Evolutionary conservation across 2,888 invertebrate genomes (phyloP).

Genomic region (Tortrix viridana): DNA sequence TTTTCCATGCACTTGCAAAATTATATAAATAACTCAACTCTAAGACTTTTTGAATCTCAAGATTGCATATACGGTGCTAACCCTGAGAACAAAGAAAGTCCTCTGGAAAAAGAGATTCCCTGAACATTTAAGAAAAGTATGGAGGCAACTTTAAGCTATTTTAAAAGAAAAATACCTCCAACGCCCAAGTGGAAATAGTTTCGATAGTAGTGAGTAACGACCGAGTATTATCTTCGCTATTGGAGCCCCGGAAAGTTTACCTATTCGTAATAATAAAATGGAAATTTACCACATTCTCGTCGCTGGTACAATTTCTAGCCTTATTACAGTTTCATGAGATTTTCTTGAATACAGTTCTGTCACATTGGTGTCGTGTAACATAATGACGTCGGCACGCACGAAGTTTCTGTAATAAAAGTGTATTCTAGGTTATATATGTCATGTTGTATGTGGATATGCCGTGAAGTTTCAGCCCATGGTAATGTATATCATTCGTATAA

Average conservation of each 20-base stretch:
- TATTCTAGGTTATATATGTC: too few relatives aligned
- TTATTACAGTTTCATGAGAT: conserved; percentile 23
- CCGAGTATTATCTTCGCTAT: conserved; percentile 14
- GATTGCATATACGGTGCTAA: too few relatives aligned
- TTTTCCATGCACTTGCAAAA: too few relatives aligned
- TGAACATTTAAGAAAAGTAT: not conserved
- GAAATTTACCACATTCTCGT: conserved; percentile 20
- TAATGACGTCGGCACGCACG: not conserved
- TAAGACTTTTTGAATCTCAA: too few relatives aligned
- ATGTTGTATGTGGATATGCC: too few relatives aligned
- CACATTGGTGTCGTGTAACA: not conserved
- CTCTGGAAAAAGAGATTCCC: too few relatives aligned
- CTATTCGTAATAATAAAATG: conserved; percentile 33
- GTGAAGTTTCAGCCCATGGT: too few relatives aligned
- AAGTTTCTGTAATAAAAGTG: too few relatives aligned
- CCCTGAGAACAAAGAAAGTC: too few relatives aligned
- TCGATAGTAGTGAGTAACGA: conserved; percentile 20
- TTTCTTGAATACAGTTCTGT: conserved; percentile 14
- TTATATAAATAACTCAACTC: too few relatives aligned
- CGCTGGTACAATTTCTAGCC: not conserved
- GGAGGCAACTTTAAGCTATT: not conserved
- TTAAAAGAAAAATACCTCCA: not conserved
- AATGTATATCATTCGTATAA: too few relatives aligned
- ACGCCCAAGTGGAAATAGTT: conserved; percentile 7
- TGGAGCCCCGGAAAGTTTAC: conserved; percentile 20